Conservation (phyloP, 1,140 invertebrate genomes). For the Temnothorax curvispinosus region DNA sequence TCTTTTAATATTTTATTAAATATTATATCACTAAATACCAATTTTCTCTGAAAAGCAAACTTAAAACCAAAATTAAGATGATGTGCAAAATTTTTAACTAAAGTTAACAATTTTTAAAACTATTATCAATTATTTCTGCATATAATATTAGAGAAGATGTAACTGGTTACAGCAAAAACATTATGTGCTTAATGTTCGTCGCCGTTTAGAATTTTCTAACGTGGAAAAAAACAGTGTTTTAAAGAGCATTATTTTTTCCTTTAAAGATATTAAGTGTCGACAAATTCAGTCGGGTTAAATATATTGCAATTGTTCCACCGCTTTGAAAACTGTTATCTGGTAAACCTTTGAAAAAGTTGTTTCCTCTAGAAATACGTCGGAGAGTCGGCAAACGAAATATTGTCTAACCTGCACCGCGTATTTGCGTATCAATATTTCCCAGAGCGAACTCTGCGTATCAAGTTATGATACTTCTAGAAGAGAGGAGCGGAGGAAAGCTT, state of each 20-base stretch:
- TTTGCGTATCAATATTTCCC: slow-evolving; percentile 39
- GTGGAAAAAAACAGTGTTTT: not conserved
- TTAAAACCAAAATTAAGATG: not conserved
- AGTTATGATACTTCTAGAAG: too few relatives aligned
- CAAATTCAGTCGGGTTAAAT: slow-evolving; percentile 3
- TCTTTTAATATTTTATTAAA: not conserved
- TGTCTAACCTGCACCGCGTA: not conserved
- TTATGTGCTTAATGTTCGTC: not conserved
- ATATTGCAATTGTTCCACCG: slow-evolving; percentile 32
- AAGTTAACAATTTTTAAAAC: not conserved
- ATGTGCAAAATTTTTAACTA: not conserved
- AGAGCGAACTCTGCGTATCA: slow-evolving; percentile 19
- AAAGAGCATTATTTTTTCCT: not conserved
- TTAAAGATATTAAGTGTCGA: not conserved
- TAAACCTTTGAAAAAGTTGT: slow-evolving; percentile 32
- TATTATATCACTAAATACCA: not conserved
- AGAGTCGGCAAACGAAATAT: slow-evolving; percentile 39
- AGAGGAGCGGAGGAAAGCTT: not conserved
- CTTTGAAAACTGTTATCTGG: not conserved
- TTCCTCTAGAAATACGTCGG: slow-evolving; percentile 12
- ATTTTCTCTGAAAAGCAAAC: not conserved
- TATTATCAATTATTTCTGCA: not conserved
- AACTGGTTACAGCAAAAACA: not conserved
- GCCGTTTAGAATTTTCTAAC: not conserved
- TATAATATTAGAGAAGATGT: not conserved